Conservation (phyloP, 2,797 vertebrate species). For the Enteromius afrohamiltoni region DNA sequence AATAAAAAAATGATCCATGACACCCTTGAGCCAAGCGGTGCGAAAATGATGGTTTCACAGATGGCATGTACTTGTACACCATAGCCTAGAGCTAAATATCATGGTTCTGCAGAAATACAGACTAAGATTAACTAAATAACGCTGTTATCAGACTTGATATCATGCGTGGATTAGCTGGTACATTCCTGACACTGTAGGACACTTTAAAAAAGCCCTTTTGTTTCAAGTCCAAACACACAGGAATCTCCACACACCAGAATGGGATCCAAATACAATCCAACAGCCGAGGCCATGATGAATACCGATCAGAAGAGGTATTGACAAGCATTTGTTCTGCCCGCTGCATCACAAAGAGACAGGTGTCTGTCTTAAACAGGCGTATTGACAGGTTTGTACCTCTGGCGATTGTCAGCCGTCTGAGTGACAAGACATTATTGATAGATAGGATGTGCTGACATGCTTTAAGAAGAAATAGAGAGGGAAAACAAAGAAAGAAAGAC, state of each 20-base stretch:
- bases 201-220: constrained; percentile 43
- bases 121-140: constrained; percentile 19
- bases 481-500: constrained; percentile 41
- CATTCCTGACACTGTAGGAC: constrained; percentile 24
- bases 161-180: constrained; percentile 7
- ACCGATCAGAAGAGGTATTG: constrained; percentile 71
- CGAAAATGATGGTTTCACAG: constrained; percentile 6
- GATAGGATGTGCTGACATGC: constrained; percentile 75
- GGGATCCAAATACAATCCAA: constrained; percentile 50
- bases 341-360: constrained; percentile 60
- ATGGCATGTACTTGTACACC: neutral
- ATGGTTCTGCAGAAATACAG: neutral
- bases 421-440: constrained; percentile 81
- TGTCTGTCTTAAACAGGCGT: constrained; percentile 67
- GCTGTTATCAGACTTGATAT: constrained; percentile 12
- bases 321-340: constrained; percentile 74
- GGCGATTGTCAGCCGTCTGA: constrained; percentile 76
- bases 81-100: neutral
- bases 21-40: neutral
- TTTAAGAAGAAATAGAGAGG: constrained; percentile 39
- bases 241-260: constrained; percentile 40
- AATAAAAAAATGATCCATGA: constrained; percentile 5
- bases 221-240: constrained; percentile 46
- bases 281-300: constrained; percentile 60
- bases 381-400: constrained; percentile 75